Evolutionary conservation across 1,140 invertebrate genomes (phyloP).

Genomic region (Drosophila pachea): DNA sequence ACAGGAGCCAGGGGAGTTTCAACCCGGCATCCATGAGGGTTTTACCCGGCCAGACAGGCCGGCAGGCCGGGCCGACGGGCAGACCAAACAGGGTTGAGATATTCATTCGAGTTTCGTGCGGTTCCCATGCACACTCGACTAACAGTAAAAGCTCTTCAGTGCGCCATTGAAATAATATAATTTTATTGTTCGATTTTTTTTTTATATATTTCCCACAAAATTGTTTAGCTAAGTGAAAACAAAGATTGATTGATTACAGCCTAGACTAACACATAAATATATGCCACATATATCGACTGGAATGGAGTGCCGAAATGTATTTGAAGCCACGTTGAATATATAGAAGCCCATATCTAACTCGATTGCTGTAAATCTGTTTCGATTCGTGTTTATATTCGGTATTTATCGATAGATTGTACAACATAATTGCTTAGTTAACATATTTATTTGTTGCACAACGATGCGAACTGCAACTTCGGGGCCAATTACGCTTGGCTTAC

Average conservation of each 20-base stretch:
- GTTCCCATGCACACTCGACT: conserved; percentile 7
- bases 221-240: not conserved
- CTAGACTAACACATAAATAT: too few relatives aligned
- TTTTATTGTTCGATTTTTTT: not conserved
- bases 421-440: not conserved
- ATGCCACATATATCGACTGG: too few relatives aligned
- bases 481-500: not conserved
- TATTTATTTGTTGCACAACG: not conserved
- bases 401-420: not conserved
- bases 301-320: too few relatives aligned
- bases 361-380: not conserved
- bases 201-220: not conserved
- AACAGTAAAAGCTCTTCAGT: not conserved
- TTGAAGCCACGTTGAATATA: too few relatives aligned
- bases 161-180: conserved; percentile 3
- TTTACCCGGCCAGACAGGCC: not conserved
- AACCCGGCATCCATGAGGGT: not conserved
- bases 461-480: not conserved
- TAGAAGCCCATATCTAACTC: not conserved
- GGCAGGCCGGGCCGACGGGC: too few relatives aligned
- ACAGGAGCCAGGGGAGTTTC: not conserved
- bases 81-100: conserved; percentile 17
- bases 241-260: not conserved
- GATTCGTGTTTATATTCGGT: not conserved
- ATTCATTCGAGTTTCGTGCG: conserved; percentile 2